phyloP scores from a whole-genome alignment of 2,113 vertebrate species.

The Alectura lathami region DNA sequence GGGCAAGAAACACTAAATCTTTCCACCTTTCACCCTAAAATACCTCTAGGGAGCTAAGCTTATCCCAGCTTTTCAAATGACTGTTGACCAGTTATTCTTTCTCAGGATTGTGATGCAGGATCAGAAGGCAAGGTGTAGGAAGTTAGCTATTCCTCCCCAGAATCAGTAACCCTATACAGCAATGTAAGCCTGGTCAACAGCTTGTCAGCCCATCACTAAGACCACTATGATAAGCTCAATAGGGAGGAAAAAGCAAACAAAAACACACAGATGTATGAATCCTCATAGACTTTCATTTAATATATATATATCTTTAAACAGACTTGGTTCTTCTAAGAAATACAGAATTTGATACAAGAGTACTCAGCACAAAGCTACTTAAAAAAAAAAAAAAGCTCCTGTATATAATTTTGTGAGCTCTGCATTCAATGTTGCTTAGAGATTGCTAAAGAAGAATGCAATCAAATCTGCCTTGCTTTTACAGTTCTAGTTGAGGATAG shows the following conservation, averaged over 20 bases:
- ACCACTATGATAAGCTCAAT: background rate
- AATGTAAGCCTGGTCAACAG: background rate
- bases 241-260: background rate
- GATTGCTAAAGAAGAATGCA: background rate
- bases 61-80: background rate
- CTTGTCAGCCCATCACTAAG: background rate
- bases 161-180: background rate
- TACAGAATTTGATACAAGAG: background rate
- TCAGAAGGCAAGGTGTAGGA: background rate
- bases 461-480: constrained; percentile 11
- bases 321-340: background rate
- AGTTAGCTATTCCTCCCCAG: background rate
- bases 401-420: constrained; percentile 5
- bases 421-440: background rate
- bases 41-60: background rate
- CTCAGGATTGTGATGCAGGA: background rate
- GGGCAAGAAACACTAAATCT: background rate
- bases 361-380: background rate
- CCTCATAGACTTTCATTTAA: no score
- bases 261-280: no score
- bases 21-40: background rate
- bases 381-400: background rate
- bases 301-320: background rate
- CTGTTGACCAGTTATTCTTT: background rate
- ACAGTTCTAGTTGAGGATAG: background rate